A percentile compares a stretch with the other conserved stretches of the same genome.
Evolutionary conservation across 2,888 invertebrate species (phyloP).

Genomic region (Ophraella communa): DNA sequence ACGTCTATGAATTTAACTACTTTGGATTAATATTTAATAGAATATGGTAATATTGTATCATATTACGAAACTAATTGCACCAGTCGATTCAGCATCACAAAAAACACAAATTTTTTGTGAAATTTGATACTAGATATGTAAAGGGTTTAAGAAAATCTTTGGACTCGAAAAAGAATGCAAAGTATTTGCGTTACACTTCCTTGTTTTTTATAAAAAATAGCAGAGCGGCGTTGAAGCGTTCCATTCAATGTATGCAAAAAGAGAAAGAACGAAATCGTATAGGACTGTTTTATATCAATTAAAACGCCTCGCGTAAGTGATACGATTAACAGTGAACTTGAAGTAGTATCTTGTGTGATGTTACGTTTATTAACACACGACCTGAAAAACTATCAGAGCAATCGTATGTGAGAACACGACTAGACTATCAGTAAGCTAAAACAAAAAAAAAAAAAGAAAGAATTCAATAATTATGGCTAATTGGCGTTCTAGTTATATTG

Average conservation of each 20-base stretch:
- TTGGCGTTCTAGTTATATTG: background rate
- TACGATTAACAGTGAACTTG: conserved; percentile 36
- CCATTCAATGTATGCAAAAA: background rate
- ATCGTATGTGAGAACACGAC: conserved; percentile 37
- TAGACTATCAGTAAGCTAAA: background rate
- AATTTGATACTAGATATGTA: too few relatives aligned
- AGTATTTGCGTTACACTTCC: background rate
- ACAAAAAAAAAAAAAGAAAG: background rate
- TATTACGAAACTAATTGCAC: too few relatives aligned
- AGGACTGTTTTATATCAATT: conserved; percentile 19
- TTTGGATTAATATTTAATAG: too few relatives aligned
- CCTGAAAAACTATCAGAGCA: conserved; percentile 45
- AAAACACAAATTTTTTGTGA: too few relatives aligned
- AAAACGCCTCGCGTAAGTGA: conserved; percentile 27
- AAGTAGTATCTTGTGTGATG: conserved; percentile 27
- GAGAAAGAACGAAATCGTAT: background rate
- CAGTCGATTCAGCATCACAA: too few relatives aligned
- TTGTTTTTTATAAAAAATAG: background rate
- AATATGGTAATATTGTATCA: too few relatives aligned
- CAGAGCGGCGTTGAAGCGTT: background rate
- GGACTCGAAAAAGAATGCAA: background rate
- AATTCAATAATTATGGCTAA: background rate
- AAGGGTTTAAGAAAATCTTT: too few relatives aligned
- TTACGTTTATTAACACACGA: conserved; percentile 34
- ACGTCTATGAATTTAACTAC: too few relatives aligned